Conservation (phyloP, 2,888 invertebrate genomes). For the Seira musarum region DNA sequence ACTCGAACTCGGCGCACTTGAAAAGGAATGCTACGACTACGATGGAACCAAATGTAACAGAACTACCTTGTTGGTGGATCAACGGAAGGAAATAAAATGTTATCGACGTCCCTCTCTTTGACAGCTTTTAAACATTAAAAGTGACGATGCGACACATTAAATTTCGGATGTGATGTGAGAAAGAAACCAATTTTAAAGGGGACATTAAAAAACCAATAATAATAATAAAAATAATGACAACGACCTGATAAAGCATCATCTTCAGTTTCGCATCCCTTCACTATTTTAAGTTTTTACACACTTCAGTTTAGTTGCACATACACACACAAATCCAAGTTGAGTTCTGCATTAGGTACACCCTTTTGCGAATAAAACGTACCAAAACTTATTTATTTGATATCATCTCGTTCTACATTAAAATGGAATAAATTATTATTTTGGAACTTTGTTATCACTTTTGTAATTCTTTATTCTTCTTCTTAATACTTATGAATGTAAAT, state of each 20-base stretch:
- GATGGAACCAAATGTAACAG: not conserved
- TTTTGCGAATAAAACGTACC: no score
- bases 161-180: not conserved
- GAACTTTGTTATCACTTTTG: not conserved
- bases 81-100: conserved; percentile 8
- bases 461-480: no score
- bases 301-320: no score
- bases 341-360: no score
- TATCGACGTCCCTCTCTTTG: not conserved
- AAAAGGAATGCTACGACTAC: not conserved
- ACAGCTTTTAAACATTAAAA: conserved; percentile 43
- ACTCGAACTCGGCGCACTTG: not conserved
- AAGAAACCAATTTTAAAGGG: conserved; percentile 13
- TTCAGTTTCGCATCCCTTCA: not conserved
- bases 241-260: not conserved
- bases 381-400: no score
- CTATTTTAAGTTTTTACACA: no score
- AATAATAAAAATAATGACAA: not conserved
- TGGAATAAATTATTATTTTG: not conserved
- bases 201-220: conserved; percentile 18
- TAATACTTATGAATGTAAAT: no score
- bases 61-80: not conserved
- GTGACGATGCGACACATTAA: conserved; percentile 19
- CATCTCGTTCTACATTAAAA: not conserved
- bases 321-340: no score